phyloP scores from a whole-genome alignment of 2,888 invertebrate genomes.

The Pristionchus japonicus region DNA sequence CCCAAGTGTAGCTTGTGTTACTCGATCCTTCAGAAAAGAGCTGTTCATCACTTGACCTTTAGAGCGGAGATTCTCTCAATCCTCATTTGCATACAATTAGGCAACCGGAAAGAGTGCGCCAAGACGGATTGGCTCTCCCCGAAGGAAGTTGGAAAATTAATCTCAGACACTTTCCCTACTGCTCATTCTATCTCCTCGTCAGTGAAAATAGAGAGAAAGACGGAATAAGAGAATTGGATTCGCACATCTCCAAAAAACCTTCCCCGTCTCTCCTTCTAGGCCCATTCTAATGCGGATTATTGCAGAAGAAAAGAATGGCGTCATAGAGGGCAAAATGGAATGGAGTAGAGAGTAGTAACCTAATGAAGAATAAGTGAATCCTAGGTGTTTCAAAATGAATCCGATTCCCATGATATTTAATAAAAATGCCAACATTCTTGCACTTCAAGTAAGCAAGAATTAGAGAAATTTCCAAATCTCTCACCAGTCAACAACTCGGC shows the following conservation, averaged over 20 bases:
- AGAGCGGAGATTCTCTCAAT: neutral
- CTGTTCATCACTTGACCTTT: neutral
- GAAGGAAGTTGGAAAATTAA: neutral
- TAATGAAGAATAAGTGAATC: too few species aligned
- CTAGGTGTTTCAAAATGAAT: too few species aligned
- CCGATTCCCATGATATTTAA: too few species aligned
- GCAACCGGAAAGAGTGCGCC: neutral
- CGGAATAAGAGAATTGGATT: neutral
- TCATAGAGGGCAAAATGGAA: neutral
- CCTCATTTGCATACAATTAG: neutral
- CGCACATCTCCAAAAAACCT: neutral
- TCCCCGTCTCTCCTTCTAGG: neutral
- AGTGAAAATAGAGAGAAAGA: neutral
- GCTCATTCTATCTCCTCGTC: neutral
- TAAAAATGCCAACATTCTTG: too few species aligned
- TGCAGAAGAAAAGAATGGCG: neutral
- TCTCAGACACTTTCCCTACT: neutral
- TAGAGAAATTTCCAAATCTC: neutral
- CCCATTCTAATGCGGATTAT: neutral
- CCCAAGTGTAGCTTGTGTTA: too few species aligned
- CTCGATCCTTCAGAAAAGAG: too few species aligned
- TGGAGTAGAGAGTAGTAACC: neutral
- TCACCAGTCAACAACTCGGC: conserved; percentile 57
- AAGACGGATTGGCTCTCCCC: neutral
- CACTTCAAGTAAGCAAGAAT: too few species aligned